Evolutionary conservation across 2,797 vertebrate species (phyloP).

Genomic region (Notamacropus eugenii): DNA sequence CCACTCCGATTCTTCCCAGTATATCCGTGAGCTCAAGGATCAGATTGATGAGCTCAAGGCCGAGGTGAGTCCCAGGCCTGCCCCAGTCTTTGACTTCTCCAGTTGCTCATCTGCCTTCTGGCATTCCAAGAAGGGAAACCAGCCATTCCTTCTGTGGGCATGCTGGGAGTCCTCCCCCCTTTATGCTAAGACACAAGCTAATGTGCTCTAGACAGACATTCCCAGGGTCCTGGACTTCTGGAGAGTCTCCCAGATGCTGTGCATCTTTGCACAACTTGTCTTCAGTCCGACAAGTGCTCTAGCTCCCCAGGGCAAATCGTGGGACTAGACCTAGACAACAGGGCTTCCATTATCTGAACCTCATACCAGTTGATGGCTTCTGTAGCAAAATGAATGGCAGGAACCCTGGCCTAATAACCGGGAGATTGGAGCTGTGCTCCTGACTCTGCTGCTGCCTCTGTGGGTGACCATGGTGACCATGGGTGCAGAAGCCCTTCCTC

Average conservation of each 20-base stretch:
- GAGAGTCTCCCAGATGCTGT: not conserved
- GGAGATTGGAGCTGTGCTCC: not conserved
- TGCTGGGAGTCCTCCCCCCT: not conserved
- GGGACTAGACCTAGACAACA: not conserved
- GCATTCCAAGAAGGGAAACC: not conserved
- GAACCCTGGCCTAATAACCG: not conserved
- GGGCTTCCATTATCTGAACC: not conserved
- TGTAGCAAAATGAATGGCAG: not conserved
- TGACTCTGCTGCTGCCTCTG: not conserved
- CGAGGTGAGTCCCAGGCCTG: slow-evolving; percentile 86
- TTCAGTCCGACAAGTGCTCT: not conserved
- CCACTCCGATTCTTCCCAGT: slow-evolving; percentile 95
- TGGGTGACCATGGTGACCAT: not conserved
- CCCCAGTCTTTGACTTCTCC: too few species aligned
- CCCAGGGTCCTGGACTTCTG: not conserved
- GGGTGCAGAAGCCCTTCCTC: not conserved
- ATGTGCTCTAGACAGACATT: not conserved
- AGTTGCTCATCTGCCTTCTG: not conserved
- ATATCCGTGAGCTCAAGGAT: slow-evolving; percentile 94
- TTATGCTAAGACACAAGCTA: not conserved
- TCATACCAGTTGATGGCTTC: not conserved
- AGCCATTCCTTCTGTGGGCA: not conserved
- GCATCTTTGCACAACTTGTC: not conserved
- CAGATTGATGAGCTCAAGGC: slow-evolving; percentile 95
- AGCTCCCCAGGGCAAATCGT: not conserved